Base-by-base conservation (phyloP, 2,113 vertebrate species). In the Gambusia affinis region DNA sequence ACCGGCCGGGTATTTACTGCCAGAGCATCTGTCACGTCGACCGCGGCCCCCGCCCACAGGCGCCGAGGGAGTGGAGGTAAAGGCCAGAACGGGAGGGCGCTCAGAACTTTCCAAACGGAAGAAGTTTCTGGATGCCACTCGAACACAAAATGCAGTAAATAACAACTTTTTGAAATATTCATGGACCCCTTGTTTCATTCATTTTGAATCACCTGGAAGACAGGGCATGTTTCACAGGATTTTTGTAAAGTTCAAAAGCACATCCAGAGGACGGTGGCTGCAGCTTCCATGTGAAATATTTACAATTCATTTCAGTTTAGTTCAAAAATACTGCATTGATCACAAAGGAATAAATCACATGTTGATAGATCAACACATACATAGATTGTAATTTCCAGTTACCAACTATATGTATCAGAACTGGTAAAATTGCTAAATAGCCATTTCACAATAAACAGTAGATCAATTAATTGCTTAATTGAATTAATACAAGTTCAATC, bases 1-100 rank as follows among this genome's bases (percentile, higher is more conserved):
- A 75, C 78, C 75, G 62, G 79, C 70, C 82, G 79, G 74, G 74
- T 79, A 62, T 72, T 80, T 73, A 64, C 44, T 86, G 85, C 84
- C 84, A 84, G 72, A 66, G 80, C 83, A 89, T 89, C 82, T 83
- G 83, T 89, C 86, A 89, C 74, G 85, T 87, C 82, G 79, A 78
- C 87, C 81, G 84, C 60, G 67, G 37, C 79, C 63, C 29, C 63
- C 27, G 70, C 64, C 75, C 28, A 0, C 57, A 19, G 64, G 66
- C 31, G 79, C 39, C 70, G 37, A 63, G 69, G 51, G 51, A 57
- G 51, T 7, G 22, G 51, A 24, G 10, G 51, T 24, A 10, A 57
- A 47, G 44, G 51, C 51, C 51, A 57, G 51, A 57, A 10, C 8
- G 7, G 24, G 51, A 57, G 7, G 19, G 3, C 51, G 8, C 22